These are phyloP conservation scores for Mesoclemmys tuberculata DNA, from an alignment of 2,113 vertebrate species.

Conservation along the genomic window DNA sequence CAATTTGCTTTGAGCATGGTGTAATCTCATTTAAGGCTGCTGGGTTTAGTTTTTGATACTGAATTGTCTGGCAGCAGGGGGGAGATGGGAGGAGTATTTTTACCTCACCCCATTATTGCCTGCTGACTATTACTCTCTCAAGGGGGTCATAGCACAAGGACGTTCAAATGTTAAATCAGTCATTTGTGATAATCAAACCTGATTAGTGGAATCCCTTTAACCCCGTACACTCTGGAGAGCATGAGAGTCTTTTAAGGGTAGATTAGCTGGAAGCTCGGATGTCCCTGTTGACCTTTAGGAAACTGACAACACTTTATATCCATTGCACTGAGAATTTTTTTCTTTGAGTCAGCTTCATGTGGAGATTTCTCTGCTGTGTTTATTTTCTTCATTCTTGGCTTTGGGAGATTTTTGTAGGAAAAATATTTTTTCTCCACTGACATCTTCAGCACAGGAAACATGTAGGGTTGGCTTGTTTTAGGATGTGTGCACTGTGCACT, in stretches of 20 bases:
- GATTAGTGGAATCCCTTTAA: neutral
- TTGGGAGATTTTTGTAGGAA: neutral
- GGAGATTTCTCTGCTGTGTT: neutral
- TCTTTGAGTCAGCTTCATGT: neutral
- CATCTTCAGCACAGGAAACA: neutral
- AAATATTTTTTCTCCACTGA: neutral
- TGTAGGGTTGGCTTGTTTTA: neutral
- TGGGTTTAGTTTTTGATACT: neutral
- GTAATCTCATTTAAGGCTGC: neutral
- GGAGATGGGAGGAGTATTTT: neutral
- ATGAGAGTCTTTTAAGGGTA: neutral
- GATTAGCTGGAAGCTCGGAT: neutral
- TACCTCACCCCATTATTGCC: neutral
- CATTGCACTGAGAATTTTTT: neutral
- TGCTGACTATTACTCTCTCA: accelerated
- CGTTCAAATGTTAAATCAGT: neutral
- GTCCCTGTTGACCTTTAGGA: neutral
- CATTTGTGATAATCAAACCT: neutral
- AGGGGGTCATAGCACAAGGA: neutral
- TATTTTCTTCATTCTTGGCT: neutral
- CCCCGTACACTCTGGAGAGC: neutral
- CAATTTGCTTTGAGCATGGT: accelerated
- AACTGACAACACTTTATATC: neutral
- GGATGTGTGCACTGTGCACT: accelerated
- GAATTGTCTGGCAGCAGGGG: neutral